phyloP scores from a whole-genome alignment of 2,113 vertebrate genomes.

The Rattus rattus region DNA sequence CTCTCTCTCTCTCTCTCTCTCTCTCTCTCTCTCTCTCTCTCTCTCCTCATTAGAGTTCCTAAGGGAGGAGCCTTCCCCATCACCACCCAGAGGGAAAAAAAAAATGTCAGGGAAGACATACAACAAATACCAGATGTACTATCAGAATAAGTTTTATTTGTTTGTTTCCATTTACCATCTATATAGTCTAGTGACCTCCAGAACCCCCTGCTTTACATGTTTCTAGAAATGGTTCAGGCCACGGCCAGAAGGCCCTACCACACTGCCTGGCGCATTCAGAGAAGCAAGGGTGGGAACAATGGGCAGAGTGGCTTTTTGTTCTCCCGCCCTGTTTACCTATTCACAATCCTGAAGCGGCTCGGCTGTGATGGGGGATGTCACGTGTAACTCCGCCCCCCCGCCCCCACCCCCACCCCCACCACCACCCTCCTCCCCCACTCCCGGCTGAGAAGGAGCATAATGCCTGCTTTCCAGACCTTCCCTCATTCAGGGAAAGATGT shows the following conservation, averaged over 20 bases:
- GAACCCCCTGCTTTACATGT: neutral
- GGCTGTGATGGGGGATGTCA: neutral
- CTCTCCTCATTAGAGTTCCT: neutral
- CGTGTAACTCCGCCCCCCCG: neutral
- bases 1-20: too few species aligned
- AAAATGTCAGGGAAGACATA: neutral
- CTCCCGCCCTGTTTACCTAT: conserved; percentile 29
- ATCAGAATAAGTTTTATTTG: neutral
- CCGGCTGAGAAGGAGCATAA: neutral
- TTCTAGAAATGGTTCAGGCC: conserved; percentile 14
- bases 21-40: neutral
- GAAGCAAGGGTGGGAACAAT: conserved; percentile 22
- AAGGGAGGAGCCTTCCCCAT: neutral
- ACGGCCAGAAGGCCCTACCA: neutral
- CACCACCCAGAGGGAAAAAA: neutral
- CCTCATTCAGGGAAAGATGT: neutral
- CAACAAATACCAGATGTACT: neutral
- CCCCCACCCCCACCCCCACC: neutral
- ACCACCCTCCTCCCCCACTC: neutral
- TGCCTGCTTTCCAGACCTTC: neutral
- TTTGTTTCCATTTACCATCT: neutral
- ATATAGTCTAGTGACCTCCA: neutral
- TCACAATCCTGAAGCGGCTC: neutral
- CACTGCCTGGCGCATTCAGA: neutral
- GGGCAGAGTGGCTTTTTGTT: conserved; percentile 59